Evolutionary conservation across 2,888 invertebrate species (phyloP), one percentile per base, ranked within the genome.

Genomic region (Pherbina coryleti): DNA sequence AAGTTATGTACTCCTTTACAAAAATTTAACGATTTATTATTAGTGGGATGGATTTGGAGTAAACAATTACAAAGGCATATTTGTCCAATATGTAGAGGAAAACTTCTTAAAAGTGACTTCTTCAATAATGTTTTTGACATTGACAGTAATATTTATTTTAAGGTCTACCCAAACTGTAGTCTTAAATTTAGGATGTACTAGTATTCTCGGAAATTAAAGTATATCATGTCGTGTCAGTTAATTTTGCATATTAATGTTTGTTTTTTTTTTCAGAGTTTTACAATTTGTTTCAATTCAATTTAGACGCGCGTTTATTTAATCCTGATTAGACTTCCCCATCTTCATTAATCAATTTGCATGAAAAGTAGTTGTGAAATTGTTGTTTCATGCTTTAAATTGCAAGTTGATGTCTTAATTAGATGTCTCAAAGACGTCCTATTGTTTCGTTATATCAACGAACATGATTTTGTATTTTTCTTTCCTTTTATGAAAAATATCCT

Each of bases 281-380:
- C 28, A 62, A 74, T 74, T 64, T 74, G 49, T 64, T 51, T 64
- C 31, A 74, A 74, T 74, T 64, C 28, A 51, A 37, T 51, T 22
- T 11, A 28, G 28, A 14, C 19, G 64, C 49, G 19, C 14, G 22
- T 72, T 44, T n/a, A 31, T 55, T 55, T 55, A 71, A 72, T 25
- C 69, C 37, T 49, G 11, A 34, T 64, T 34, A 8, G 22, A 60
- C 5, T 7, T 9, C 60, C 31, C 53, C 28, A 49, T n/a, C 31
- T 78, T 79, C 82, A 82, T 82, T 82, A 83, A 83, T 83, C 82
- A 83, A 72, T 82, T 81, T 79, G 51, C 37, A 77, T 78, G 28
- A 31, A 70, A 74, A 75, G 22, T 5, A 37, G 31, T 75, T 34
- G 37, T 14, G 75, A 82, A 80, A 80, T 74, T 75, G 83, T 78